Base-by-base conservation (phyloP, 2,888 invertebrate species). In the Homarus gammarus region DNA sequence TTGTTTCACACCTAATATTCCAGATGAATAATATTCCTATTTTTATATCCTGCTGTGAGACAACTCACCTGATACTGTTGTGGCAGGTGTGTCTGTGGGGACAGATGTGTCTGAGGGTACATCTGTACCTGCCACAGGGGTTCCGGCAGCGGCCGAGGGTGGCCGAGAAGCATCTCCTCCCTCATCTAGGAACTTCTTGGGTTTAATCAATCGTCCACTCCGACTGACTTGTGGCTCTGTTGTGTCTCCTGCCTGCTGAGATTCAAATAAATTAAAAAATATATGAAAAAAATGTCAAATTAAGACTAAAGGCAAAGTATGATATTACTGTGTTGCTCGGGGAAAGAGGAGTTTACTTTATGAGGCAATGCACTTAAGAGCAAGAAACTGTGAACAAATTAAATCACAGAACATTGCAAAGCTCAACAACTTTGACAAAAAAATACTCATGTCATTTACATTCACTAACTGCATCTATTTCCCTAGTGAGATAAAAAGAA, bases 181-280 rank as follows among this genome's bases (percentile, higher is more conserved):
- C 68, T 91, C 91, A 64, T 89, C 91, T 78, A 78, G 61, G 68
- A 92, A 92, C 61, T 92, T 92, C 51, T 92, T 92, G 27, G 91
- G 91, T 51, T 92, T 92, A 27, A 92, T 92, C 31, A 92, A 68
- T 22, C 90, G 82, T 10, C 91, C 91, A 83, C 91, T 92, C 33
- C 91, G 85, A 75, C 91, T 92, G 33, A 90, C 82, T 49, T 92
- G 91, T 22, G 90, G 90, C 38, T 87, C 83, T 36, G 83, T 36
- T n/a, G 85, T 38, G 8, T 88, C 90, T 49, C 33, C 49, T 10
- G 68, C 40, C 72, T 77, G 73, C 73, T 82, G 87, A 18, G 79
- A 79, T 18, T 15, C n/a, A 22, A 84, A 40, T 2, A 84, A 36
- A n/a, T 40, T 22, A 49, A 27, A 49, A 49, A 38, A 73, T 77